Conservation (phyloP, 2,888 invertebrate genomes). For the Euzetes globulus region DNA sequence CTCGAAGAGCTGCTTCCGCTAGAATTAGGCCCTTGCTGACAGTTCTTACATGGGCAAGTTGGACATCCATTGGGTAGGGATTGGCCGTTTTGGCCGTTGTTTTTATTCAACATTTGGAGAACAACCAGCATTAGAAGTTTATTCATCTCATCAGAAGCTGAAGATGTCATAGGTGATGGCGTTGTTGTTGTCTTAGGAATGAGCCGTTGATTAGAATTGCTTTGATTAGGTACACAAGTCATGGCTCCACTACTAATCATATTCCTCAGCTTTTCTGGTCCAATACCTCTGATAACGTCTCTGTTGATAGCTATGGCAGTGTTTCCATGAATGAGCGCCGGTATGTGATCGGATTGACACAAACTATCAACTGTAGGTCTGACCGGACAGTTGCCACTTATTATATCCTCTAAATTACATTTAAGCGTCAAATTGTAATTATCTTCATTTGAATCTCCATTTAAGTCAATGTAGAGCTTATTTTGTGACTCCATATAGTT, state of each 20-base stretch:
- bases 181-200: not conserved
- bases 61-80: not conserved
- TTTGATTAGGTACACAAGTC: not conserved
- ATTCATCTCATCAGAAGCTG: not conserved
- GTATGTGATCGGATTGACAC: constrained; percentile 13
- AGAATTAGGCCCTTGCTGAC: not conserved
- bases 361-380: not conserved
- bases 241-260: constrained; percentile 9
- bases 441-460: not conserved
- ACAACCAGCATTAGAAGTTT: not conserved
- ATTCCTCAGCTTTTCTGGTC: not conserved
- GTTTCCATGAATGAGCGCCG: constrained; percentile 19
- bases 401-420: not conserved
- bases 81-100: not conserved
- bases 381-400: not conserved
- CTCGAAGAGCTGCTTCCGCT: not conserved
- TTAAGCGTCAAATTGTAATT: not conserved
- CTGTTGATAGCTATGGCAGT: not conserved
- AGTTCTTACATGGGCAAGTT: constrained; percentile 1
- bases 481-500: not conserved
- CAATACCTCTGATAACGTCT: not conserved
- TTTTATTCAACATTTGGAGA: not conserved
- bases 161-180: not conserved
- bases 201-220: not conserved
- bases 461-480: not conserved